phyloP scores from a whole-genome alignment of 2,797 vertebrate genomes.

The Falco rusticolus region DNA sequence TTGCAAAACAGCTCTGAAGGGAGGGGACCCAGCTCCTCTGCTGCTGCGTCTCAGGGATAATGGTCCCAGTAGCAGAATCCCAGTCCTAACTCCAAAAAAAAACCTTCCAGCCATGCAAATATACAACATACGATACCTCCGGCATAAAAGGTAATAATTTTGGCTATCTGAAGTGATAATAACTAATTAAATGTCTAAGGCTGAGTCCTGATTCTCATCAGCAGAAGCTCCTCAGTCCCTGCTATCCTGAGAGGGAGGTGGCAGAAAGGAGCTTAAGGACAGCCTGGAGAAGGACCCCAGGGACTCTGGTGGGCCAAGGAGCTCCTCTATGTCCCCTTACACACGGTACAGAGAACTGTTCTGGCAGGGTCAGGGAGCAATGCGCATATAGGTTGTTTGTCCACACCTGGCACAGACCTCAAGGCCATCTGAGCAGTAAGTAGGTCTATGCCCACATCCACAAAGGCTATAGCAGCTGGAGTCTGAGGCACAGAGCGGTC shows the following conservation, averaged over 20 bases:
- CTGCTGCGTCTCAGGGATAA: background rate
- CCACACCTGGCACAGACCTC: background rate
- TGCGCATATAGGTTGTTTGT: background rate
- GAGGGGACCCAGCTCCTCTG: background rate
- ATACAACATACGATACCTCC: background rate
- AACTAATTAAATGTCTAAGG: background rate
- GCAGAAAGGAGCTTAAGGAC: background rate
- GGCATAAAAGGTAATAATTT: background rate
- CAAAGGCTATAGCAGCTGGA: background rate
- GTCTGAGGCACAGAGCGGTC: background rate
- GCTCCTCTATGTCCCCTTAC: rapidly evolving
- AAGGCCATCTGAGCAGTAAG: rapidly evolving
- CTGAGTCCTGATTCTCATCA: background rate
- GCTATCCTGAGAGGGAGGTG: background rate
- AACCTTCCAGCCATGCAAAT: background rate
- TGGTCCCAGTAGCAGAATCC: background rate
- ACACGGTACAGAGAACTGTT: background rate
- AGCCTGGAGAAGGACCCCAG: background rate
- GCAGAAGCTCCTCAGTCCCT: background rate
- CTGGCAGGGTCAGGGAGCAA: background rate
- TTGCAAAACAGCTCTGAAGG: background rate
- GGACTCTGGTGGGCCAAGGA: background rate
- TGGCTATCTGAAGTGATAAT: background rate
- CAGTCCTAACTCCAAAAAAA: background rate
- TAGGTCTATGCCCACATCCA: background rate